A percentile compares a stretch with the other conserved stretches of the same genome.
Conservation (phyloP, 2,888 invertebrate species). For the Shargacucullia verbasci region DNA sequence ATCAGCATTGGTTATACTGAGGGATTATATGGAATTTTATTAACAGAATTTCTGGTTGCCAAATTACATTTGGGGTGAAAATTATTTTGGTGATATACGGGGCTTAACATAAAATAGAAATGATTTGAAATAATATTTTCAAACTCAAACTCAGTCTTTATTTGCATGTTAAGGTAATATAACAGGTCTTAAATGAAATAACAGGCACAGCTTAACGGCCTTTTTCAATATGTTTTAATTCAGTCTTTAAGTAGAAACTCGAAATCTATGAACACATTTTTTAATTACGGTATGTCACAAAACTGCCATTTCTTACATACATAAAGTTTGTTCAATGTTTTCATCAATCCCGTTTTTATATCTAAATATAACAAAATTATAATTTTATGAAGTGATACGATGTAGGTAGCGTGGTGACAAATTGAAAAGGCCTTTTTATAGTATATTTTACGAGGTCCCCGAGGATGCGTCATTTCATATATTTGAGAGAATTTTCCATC, state of each 20-base stretch:
- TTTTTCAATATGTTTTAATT: too few species aligned
- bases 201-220: too few species aligned
- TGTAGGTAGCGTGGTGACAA: conserved; percentile 64
- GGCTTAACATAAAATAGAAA: conserved; percentile 33
- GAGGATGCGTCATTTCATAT: conserved; percentile 64
- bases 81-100: conserved; percentile 54
- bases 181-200: too few species aligned
- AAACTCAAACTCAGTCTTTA: too few species aligned
- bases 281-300: too few species aligned
- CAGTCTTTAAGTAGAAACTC: too few species aligned
- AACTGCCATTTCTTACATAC: too few species aligned
- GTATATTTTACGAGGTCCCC: conserved; percentile 73
- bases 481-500: conserved; percentile 57
- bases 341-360: background rate
- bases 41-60: conserved; percentile 71
- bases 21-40: conserved; percentile 83
- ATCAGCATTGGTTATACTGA: conserved; percentile 73
- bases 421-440: conserved; percentile 81
- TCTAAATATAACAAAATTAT: conserved; percentile 36
- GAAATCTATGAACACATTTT: too few species aligned
- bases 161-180: too few species aligned
- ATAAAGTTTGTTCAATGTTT: too few species aligned
- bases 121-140: conserved; percentile 11
- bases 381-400: conserved; percentile 44
- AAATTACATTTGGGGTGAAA: conserved; percentile 51